phyloP scores from a whole-genome alignment of 2,888 invertebrate species.

The Napeogenes inachia region DNA sequence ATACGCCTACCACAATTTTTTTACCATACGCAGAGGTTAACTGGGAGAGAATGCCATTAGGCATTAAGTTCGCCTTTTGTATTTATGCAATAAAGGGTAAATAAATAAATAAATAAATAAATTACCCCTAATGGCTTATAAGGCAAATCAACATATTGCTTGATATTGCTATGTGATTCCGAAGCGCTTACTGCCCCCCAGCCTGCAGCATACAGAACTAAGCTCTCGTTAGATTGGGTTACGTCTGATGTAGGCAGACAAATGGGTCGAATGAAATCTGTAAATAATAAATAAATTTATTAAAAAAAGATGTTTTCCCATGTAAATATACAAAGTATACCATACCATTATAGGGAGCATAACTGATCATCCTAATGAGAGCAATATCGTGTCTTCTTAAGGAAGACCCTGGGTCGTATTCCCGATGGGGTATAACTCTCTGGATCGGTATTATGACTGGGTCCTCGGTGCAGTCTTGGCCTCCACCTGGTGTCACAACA shows the following conservation, averaged over 20 bases:
- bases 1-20: no score
- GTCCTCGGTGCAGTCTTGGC: slow-evolving; percentile 59
- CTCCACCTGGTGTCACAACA: slow-evolving; percentile 39
- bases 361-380: slow-evolving; percentile 45
- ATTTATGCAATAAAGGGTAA: no score
- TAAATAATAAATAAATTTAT: slow-evolving; percentile 25
- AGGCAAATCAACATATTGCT: slow-evolving; percentile 43
- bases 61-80: no score
- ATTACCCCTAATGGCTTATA: slow-evolving; percentile 36
- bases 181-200: slow-evolving; percentile 71
- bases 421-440: slow-evolving; percentile 58
- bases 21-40: no score
- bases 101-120: no score
- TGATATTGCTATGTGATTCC: slow-evolving; percentile 39
- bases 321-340: not conserved
- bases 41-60: no score
- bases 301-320: not conserved
- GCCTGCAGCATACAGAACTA: slow-evolving; percentile 56
- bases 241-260: slow-evolving; percentile 53
- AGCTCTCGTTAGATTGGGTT: slow-evolving; percentile 28
- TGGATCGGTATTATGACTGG: slow-evolving; percentile 54
- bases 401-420: slow-evolving; percentile 41
- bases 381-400: slow-evolving; percentile 60
- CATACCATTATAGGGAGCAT: not conserved
- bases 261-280: slow-evolving; percentile 64